These are phyloP conservation scores for Esox niger DNA, from an alignment of 2,113 vertebrate genomes.

Conservation along the genomic window DNA sequence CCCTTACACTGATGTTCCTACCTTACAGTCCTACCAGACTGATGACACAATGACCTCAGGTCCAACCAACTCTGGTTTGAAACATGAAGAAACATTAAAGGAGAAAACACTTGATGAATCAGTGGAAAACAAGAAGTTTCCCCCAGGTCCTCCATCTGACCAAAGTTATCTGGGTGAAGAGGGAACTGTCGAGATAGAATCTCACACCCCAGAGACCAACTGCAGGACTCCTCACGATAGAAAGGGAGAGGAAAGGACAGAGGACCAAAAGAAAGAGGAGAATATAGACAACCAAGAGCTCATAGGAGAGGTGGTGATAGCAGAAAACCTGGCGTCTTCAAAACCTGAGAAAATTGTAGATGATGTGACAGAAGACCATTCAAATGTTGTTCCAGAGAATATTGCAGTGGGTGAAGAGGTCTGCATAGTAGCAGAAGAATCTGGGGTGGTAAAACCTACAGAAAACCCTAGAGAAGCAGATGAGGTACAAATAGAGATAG, in stretches of 20 bases:
- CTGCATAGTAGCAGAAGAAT: too few species aligned
- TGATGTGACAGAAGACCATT: too few species aligned
- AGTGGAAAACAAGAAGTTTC: not conserved
- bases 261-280: conserved; percentile 8
- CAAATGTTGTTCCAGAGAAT: not conserved
- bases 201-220: not conserved
- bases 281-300: not conserved
- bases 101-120: not conserved
- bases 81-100: not conserved
- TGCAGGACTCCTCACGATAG: conserved; percentile 10
- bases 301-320: not conserved
- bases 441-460: too few species aligned
- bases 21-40: not conserved
- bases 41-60: not conserved
- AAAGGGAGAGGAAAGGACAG: not conserved
- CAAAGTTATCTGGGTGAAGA: not conserved
- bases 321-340: too few species aligned
- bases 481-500: too few species aligned
- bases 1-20: too few species aligned
- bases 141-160: not conserved
- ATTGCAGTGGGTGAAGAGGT: not conserved
- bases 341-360: not conserved
- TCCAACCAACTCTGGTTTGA: not conserved
- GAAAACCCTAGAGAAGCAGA: too few species aligned
- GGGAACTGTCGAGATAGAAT: not conserved